Evolutionary conservation across 2,113 vertebrate species (phyloP), one percentile per base, ranked within the genome.

Genomic region (Myotis yumanensis): DNA sequence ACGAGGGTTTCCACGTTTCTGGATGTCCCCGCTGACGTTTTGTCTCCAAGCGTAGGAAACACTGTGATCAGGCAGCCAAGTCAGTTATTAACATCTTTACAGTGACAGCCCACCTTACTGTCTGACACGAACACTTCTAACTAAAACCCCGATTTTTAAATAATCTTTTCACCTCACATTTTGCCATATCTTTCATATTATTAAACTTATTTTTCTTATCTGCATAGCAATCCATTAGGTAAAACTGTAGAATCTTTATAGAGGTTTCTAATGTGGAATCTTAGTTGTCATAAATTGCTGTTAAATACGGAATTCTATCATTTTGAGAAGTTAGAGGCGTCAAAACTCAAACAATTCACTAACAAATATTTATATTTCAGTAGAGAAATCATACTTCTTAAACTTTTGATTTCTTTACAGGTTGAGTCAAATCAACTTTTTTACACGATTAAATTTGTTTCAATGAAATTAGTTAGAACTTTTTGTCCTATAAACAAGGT

Each of bases 211-310:
- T 97, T 90, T 95, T 93, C 92, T 81, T 11, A 37, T 95, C 25
- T 82, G 92, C 88, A 68, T 82, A 95, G 95, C 94, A 84, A 96
- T 89, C 48, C 86, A 62, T 37, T 89, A 96, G 64, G 84, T 84
- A 89, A 97, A 89, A 94, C 82, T 71, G 91, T 69, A 96, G 89
- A 48, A 57, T 94, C 75, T 95, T 96, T 87, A 69, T 17, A 85
- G 94, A 92, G 90, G 89, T 90, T 77, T 86, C 59, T 64, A 97
- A 92, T 69, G 77, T 2, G 32, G 20, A 73, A 59, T 96, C 83
- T 89, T 88, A 97, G 87, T 54, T 95, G 59, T 91, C 75, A 87
- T 30, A 59, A 72, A 59, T n/a, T 91, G 32, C 48, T 77, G 88
- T 92, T 77, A 94, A 81, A 95, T 82, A 59, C 7, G 87, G 57